Percentiles rank a stretch among this genome's conserved stretches.
These are phyloP conservation scores for Odontamblyopus rebecca DNA, from an alignment of 2,797 vertebrate genomes.

Conservation along the genomic window DNA sequence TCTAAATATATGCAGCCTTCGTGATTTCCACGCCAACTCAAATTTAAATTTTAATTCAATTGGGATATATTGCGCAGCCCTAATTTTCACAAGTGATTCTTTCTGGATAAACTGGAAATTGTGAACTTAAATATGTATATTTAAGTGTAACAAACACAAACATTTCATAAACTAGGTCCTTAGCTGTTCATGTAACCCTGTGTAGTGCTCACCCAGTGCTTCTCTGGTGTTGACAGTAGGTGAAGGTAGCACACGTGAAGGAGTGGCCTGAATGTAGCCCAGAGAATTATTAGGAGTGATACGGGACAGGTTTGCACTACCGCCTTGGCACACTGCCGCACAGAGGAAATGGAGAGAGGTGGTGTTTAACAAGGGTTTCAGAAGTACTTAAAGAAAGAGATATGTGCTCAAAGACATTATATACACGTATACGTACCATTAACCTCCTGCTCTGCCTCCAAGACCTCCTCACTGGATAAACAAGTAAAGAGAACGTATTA, in stretches of 20 bases:
- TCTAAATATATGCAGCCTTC: too few relatives aligned
- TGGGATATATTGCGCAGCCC: too few relatives aligned
- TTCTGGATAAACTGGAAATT: too few relatives aligned
- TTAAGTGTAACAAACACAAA: too few relatives aligned
- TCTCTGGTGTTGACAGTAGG: slow-evolving; percentile 93
- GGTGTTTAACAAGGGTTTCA: background rate
- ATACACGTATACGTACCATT: slow-evolving; percentile 46
- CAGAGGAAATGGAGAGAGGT: background rate
- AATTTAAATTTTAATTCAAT: too few relatives aligned
- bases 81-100: too few relatives aligned
- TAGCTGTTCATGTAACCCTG: too few relatives aligned
- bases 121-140: too few relatives aligned
- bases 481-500: background rate
- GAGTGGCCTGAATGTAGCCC: slow-evolving; percentile 80
- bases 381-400: background rate
- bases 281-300: slow-evolving; percentile 87
- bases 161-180: background rate
- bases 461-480: background rate
- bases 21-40: too few relatives aligned
- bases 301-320: slow-evolving; percentile 78
- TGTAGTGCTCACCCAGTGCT: slow-evolving; percentile 83
- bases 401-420: rapidly evolving
- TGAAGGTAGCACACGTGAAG: slow-evolving; percentile 86
- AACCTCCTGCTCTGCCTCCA: slow-evolving; percentile 27
- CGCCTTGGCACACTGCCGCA: slow-evolving; percentile 69